These are phyloP conservation scores for Listrodromus nycthemerus DNA, from an alignment of 2,888 invertebrate species.

Conservation along the genomic window DNA sequence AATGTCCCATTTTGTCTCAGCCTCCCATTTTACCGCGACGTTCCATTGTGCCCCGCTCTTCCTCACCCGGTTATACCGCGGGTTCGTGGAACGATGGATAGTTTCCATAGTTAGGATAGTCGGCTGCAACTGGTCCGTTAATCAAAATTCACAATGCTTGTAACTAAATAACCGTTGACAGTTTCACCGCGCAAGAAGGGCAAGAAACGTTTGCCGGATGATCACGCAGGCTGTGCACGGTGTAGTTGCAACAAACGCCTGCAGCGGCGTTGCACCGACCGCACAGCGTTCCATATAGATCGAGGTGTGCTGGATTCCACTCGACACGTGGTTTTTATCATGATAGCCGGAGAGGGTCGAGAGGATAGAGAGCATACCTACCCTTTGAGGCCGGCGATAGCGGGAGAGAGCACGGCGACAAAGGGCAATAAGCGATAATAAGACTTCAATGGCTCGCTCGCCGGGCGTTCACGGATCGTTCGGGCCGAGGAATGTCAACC, in stretches of 20 bases:
- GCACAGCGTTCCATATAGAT: background rate
- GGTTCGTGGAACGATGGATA: no score
- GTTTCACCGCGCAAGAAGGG: no score
- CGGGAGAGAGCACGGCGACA: conserved; percentile 54
- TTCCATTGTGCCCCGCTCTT: no score
- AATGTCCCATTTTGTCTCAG: no score
- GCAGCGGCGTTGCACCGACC: background rate
- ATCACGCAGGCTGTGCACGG: no score
- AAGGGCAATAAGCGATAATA: conserved; percentile 73
- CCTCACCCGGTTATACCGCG: no score
- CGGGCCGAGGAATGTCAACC: conserved; percentile 76
- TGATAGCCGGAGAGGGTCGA: conserved; percentile 19
- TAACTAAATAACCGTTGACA: no score
- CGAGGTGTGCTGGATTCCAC: conserved; percentile 30
- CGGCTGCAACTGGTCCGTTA: no score
- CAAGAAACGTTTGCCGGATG: no score
- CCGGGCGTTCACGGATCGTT: conserved; percentile 62
- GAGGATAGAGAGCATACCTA: conserved; percentile 37
- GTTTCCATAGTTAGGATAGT: no score
- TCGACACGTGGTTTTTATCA: conserved; percentile 33
- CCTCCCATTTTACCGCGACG: no score
- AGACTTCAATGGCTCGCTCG: conserved; percentile 67
- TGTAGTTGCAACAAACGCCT: conserved; percentile 22
- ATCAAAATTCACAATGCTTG: no score
- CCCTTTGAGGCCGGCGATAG: conserved; percentile 54